Evolutionary conservation across 2,888 invertebrate genomes (phyloP).

Genomic region (Hyposoter didymator): DNA sequence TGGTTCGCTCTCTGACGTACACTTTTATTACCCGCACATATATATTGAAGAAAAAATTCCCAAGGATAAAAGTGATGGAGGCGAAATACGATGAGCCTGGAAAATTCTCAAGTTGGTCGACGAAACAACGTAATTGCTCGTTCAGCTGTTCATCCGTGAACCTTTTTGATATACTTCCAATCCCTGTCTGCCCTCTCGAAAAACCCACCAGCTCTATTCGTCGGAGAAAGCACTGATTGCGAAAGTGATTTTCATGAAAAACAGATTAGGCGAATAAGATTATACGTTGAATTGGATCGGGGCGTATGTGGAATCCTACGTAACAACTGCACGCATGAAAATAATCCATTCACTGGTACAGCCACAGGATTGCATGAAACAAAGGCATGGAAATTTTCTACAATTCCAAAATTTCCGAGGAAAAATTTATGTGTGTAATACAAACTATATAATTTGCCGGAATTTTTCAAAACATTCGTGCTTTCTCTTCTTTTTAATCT

Average conservation of each 20-base stretch:
- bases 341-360: not conserved
- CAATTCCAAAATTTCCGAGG: not conserved
- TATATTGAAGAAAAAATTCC: slow-evolving; percentile 23
- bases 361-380: not conserved
- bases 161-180: slow-evolving; percentile 78
- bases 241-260: slow-evolving; percentile 80
- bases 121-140: slow-evolving; percentile 78
- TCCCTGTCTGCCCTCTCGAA: slow-evolving; percentile 48
- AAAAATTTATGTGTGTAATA: not conserved
- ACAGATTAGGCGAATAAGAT: slow-evolving; percentile 76
- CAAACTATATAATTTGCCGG: not conserved
- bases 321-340: not conserved
- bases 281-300: slow-evolving; percentile 63
- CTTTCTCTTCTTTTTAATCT: not conserved
- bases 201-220: slow-evolving; percentile 5
- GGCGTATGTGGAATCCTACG: slow-evolving; percentile 37
- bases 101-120: slow-evolving; percentile 58
- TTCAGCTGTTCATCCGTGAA: slow-evolving; percentile 78
- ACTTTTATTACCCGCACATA: slow-evolving; percentile 17
- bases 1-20: slow-evolving; percentile 8
- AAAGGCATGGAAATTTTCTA: not conserved
- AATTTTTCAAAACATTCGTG: not conserved
- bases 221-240: slow-evolving; percentile 74
- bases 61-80: slow-evolving; percentile 36
- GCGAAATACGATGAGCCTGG: slow-evolving; percentile 59